Conservation (phyloP, 2,888 invertebrate genomes). For the Phania funesta region DNA sequence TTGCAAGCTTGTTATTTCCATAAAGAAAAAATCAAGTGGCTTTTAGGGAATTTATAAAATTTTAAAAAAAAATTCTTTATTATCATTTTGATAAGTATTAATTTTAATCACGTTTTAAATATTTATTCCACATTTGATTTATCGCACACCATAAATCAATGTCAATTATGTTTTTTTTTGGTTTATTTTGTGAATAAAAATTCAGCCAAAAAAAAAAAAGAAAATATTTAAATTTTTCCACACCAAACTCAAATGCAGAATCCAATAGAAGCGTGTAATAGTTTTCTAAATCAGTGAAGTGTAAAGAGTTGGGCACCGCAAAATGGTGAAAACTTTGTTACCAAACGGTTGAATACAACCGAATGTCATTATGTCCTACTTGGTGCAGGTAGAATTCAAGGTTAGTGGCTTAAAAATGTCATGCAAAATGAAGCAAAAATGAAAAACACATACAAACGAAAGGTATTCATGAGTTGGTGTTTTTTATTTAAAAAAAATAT, state of each 20-base stretch:
- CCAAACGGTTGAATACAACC: neutral
- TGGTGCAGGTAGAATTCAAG: conserved; percentile 10
- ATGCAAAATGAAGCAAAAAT: neutral
- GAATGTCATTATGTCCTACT: neutral
- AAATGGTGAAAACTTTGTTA: conserved; percentile 41
- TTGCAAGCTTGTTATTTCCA: neutral
- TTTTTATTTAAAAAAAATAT: no score
- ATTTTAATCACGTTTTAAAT: conserved; percentile 5
- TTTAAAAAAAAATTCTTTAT: neutral
- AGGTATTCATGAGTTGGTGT: no score
- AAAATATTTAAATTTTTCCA: conserved; percentile 6
- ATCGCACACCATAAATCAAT: conserved; percentile 46
- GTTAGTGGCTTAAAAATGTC: conserved; percentile 31
- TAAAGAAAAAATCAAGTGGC: no score
- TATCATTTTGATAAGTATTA: neutral
- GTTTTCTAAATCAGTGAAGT: conserved; percentile 60
- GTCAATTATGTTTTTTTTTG: neutral
- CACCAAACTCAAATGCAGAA: conserved; percentile 5
- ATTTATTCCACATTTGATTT: conserved; percentile 5
- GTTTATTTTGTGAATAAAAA: neutral
- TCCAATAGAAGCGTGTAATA: conserved; percentile 40
- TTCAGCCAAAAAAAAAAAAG: neutral
- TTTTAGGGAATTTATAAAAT: neutral
- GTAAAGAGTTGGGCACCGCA: conserved; percentile 39
- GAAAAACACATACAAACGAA: no score